Percentiles rank a stretch among this genome's conserved stretches.
These are phyloP conservation scores for Cephus cinctus DNA, from an alignment of 1,140 invertebrate genomes.

Conservation along the genomic window DNA sequence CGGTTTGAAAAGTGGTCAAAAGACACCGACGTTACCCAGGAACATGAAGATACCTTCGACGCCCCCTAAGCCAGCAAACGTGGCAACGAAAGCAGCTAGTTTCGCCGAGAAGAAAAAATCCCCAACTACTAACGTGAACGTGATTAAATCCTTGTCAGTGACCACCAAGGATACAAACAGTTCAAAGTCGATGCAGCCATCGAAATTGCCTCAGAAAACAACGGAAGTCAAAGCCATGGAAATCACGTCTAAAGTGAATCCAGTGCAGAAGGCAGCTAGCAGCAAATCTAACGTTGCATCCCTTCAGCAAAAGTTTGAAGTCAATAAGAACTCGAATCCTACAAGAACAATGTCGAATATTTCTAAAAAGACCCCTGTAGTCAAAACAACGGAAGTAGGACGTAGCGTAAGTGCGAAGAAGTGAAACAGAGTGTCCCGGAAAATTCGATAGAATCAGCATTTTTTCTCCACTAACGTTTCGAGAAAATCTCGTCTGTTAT, in stretches of 20 bases:
- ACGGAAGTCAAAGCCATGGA: slow-evolving; percentile 39
- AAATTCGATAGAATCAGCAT: too few relatives aligned
- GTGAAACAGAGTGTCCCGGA: too few relatives aligned
- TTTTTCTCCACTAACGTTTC: too few relatives aligned
- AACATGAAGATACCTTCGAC: slow-evolving; percentile 24
- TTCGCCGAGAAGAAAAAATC: slow-evolving; percentile 42
- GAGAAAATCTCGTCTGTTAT: too few relatives aligned
- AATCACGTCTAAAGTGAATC: slow-evolving; percentile 27
- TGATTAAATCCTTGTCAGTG: slow-evolving; percentile 32
- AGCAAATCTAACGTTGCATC: slow-evolving; percentile 70
- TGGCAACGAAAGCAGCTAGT: slow-evolving; percentile 28
- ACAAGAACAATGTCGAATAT: slow-evolving; percentile 2
- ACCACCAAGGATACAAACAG: slow-evolving; percentile 34
- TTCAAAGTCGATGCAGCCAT: slow-evolving; percentile 24
- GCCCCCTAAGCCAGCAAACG: slow-evolving; percentile 31
- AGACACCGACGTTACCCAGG: slow-evolving; percentile 18
- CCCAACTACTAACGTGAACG: slow-evolving; percentile 29
- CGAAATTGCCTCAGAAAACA: slow-evolving; percentile 46
- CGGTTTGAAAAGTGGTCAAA: slow-evolving; percentile 23
- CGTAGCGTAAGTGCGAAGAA: slow-evolving; percentile 5
- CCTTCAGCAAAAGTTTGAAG: slow-evolving; percentile 74
- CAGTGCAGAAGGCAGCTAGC: slow-evolving; percentile 43
- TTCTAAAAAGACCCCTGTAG: slow-evolving; percentile 8
- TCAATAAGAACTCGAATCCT: slow-evolving; percentile 31
- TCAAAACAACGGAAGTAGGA: slow-evolving; percentile 1